These are phyloP conservation scores for Psettodes erumei DNA, from an alignment of 2,113 vertebrate species.

Conservation along the genomic window DNA sequence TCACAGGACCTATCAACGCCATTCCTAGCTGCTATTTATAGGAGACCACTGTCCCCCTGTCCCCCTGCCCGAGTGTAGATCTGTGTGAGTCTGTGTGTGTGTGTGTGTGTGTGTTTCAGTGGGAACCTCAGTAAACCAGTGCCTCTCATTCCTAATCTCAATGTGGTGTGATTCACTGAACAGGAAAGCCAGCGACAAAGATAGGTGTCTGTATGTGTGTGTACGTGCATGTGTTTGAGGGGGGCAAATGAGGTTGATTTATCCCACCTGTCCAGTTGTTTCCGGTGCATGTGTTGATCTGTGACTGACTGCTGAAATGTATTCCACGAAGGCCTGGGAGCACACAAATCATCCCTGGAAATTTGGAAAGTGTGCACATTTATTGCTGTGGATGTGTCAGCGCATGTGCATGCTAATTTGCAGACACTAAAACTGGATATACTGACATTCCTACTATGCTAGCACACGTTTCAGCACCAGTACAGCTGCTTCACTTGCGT, in stretches of 20 bases:
- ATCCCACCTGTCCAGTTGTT: conserved; percentile 75
- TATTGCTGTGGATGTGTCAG: conserved; percentile 26
- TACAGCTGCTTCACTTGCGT: conserved; percentile 42
- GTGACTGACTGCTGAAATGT: conserved; percentile 56
- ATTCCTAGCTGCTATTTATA: conserved; percentile 82
- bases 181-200: conserved; percentile 61
- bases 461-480: conserved; percentile 22
- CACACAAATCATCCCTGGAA: conserved; percentile 65
- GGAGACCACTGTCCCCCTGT: conserved; percentile 66
- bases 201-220: conserved; percentile 46
- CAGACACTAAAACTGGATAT: conserved; percentile 27
- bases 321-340: conserved; percentile 64
- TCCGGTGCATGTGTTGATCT: conserved; percentile 52
- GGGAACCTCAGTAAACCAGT: conserved; percentile 59
- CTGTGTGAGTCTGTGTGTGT: conserved; percentile 31
- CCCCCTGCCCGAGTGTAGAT: conserved; percentile 47
- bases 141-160: conserved; percentile 64
- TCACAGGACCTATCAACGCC: conserved; percentile 81
- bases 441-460: conserved; percentile 26
- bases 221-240: conserved; percentile 21
- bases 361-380: conserved; percentile 60
- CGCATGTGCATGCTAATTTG: conserved; percentile 19
- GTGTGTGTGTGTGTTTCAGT: conserved; percentile 51
- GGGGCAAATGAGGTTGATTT: conserved; percentile 53
- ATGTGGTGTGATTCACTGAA: conserved; percentile 57